These are phyloP conservation scores for Mallotus villosus DNA, from an alignment of 2,797 vertebrate species.

Conservation along the genomic window DNA sequence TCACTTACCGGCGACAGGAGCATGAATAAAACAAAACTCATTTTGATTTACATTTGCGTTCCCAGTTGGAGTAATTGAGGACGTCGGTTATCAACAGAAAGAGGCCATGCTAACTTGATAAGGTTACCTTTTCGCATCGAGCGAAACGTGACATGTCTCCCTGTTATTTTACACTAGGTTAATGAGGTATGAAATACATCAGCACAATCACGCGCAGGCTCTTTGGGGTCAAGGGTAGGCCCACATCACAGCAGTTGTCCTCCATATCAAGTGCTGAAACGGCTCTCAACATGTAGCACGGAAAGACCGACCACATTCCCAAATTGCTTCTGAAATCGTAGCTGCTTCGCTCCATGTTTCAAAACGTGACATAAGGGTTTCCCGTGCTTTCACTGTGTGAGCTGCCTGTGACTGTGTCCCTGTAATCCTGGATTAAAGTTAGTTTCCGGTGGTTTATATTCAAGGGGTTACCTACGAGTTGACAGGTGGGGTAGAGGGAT, in stretches of 20 bases:
- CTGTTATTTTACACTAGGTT: conserved; percentile 19
- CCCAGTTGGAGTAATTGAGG: conserved; percentile 29
- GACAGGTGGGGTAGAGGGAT: not conserved
- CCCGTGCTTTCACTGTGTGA: not conserved
- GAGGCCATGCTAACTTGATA: conserved; percentile 38
- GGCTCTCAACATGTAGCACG: not conserved
- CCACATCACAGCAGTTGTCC: not conserved
- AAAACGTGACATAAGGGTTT: no score
- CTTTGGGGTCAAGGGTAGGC: not conserved
- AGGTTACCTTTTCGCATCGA: conserved; percentile 11
- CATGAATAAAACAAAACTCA: conserved; percentile 35
- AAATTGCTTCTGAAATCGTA: no score
- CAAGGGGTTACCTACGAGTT: not conserved
- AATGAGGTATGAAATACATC: conserved; percentile 20
- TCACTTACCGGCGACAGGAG: conserved; percentile 35
- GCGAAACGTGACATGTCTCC: not conserved
- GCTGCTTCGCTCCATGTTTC: no score
- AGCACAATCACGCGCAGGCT: no score
- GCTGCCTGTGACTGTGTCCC: not conserved
- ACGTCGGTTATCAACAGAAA: conserved; percentile 38
- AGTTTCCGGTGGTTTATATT: not conserved
- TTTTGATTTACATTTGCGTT: conserved; percentile 45
- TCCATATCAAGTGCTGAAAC: not conserved
- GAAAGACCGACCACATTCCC: not conserved
- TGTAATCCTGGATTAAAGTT: not conserved